Base-by-base conservation (phyloP, 2,888 invertebrate genomes). In the Anthrax anthrax region DNA sequence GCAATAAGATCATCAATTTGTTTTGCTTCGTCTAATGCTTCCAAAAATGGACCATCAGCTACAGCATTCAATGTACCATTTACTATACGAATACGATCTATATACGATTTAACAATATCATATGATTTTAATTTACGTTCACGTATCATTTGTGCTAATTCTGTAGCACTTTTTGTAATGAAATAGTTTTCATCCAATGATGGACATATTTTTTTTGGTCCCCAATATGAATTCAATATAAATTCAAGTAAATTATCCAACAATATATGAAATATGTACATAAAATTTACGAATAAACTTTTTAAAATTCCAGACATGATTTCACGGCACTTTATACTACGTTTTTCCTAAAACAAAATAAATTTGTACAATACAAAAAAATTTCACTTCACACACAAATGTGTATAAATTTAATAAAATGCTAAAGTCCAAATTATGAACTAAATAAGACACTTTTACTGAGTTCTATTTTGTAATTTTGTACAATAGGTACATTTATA, bases 21-120 rank as follows among this genome's bases (percentile, higher is more conserved):
- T 48, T 71, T 72, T 0, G 94, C 92, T 57, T 91, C 87, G 41
- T 77, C 67, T 1, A 94, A 59, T 0, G 94, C 92, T 4, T 75
- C 80, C 10, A 77, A 72, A 60, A 80, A 94, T 44, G 89, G 73
- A 36, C 86, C 77, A 56, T 88, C 87, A 0, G 89, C 84, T 0
- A 94, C 75, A 1, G 89, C 84, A 67, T 94, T 94, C 38, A 92
- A 57, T 14, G 82, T 61, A 0, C 75, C 72, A 63, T 94, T 89
- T 1, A 62, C 55, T 59, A 77, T 73, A 52, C 80, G 76, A 42
- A 89, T 87, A 55, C 91, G 74, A 42, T 83, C 77, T 52, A 88
- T 82, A 60, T 80, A 91, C 3, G 79, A 74, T 50, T 70, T 69
- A 0, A 89, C 83, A 17, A 90, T 73, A 50, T 79, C 75, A 58